Base-by-base conservation (phyloP, 1,140 invertebrate species). In the Drosophila bocqueti region DNA sequence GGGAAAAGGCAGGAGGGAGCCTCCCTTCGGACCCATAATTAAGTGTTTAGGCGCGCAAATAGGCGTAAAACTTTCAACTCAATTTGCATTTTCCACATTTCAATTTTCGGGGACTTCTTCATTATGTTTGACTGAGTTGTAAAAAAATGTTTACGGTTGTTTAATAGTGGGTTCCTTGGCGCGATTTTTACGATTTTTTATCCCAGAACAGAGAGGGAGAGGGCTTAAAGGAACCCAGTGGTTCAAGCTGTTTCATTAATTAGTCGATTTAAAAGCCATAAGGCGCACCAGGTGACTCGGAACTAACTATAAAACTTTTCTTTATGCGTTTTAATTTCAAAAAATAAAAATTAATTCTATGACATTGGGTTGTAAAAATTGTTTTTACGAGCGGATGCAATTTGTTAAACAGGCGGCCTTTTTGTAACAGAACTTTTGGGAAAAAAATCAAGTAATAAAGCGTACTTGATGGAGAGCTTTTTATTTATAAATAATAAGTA, bases 31-130 rank as follows among this genome's bases (percentile, higher is more conserved):
- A 43, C 43, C 65, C 74, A 55, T 83, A 83, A 83, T 91, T 91
- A 91, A 81, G 87, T 91, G 72, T 91, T 91, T 81, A 83, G 83
- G 58, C 87, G 69, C 57, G 60, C 78, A 91, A 91, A 81, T 72
- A 87, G 83, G 83, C 83, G 80, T 81, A 79, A 87, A 89, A 73
- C 42, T 76, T 50, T 82, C 79, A 91, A 61, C 87, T 87, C 76
- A 79, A 91, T 91, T 91, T 91, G 83, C 89, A 91, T 91, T 81
- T 86, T 68, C 26, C 26, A 67, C 63, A 45, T 76, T 84, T 81
- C 60, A 81, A 79, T 84, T 86, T 82, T 82, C 47, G 36, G 42
- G 38, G 47, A 63, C 61, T 50, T 61, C 42, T 49, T 62, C 40
- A 29, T 40, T 47, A 38, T 9, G 7, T 21, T 47, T 34, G 43